phyloP scores from a whole-genome alignment of 2,888 invertebrate species.

The Eupithecia abbreviata region DNA sequence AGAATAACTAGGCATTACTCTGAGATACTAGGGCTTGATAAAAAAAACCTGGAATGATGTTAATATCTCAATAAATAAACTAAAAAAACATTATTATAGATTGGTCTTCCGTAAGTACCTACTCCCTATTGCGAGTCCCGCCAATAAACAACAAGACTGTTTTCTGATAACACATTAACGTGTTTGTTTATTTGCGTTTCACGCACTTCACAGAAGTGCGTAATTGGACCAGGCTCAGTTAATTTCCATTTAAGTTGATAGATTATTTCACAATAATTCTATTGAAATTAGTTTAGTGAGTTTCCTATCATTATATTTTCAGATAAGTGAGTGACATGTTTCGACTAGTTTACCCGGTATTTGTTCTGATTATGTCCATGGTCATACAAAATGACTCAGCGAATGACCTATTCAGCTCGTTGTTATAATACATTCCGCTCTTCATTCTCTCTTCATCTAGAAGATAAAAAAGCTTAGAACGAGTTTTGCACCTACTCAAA shows the following conservation, averaged over 20 bases:
- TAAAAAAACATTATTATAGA: neutral
- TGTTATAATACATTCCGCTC: neutral
- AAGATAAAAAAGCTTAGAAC: no score
- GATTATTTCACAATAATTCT: constrained; percentile 2
- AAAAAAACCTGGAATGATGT: no score
- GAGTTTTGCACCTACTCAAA: no score
- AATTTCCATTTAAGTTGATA: neutral
- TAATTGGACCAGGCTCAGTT: neutral
- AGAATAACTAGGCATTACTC: no score
- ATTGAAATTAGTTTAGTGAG: constrained; percentile 7
- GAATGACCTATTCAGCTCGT: neutral
- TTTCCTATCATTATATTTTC: constrained; percentile 6
- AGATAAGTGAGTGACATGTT: neutral
- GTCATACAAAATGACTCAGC: neutral
- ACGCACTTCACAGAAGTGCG: neutral
- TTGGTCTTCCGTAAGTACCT: neutral
- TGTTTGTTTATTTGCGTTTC: neutral
- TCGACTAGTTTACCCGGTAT: neutral
- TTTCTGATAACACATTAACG: constrained; percentile 1
- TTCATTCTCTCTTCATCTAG: no score
- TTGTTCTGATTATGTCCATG: neutral
- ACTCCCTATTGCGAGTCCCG: neutral
- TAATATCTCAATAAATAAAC: no score
- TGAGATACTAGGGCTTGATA: no score
- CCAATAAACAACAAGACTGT: neutral